These are phyloP conservation scores for Xiphydria camelus DNA, from an alignment of 2,888 invertebrate species.

Conservation along the genomic window DNA sequence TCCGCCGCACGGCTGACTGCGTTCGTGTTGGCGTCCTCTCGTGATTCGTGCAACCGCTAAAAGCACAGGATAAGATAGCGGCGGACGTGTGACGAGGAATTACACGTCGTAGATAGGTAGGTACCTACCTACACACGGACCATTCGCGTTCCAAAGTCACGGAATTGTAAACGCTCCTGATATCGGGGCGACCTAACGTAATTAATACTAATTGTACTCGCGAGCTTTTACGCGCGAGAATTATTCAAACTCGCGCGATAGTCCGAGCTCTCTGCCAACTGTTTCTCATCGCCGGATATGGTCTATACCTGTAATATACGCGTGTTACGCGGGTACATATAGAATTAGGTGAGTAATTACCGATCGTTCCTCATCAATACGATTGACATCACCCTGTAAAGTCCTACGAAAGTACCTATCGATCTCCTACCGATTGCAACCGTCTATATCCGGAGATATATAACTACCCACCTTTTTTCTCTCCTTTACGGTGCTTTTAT, in stretches of 20 bases:
- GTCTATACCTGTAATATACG: too few relatives aligned
- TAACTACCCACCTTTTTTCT: not conserved
- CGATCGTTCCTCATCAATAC: not conserved
- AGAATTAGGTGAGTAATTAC: not conserved
- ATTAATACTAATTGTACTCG: conserved; percentile 47
- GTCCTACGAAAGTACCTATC: not conserved
- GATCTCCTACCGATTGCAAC: not conserved
- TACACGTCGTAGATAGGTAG: too few relatives aligned
- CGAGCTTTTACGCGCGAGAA: conserved; percentile 38
- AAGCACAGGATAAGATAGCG: conserved; percentile 36
- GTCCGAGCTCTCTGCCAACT: conserved; percentile 26
- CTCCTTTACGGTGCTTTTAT: not conserved
- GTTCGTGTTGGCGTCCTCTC: conserved; percentile 1
- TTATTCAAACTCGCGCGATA: conserved; percentile 37
- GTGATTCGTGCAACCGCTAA: conserved; percentile 3
- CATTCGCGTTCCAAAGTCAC: conserved; percentile 29
- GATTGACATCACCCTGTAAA: not conserved
- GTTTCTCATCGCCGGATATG: too few relatives aligned
- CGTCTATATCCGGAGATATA: not conserved
- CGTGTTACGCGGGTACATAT: too few relatives aligned
- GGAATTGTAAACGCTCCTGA: conserved; percentile 44
- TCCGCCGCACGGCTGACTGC: too few relatives aligned
- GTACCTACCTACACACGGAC: too few relatives aligned
- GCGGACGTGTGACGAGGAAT: conserved; percentile 31
- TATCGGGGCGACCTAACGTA: conserved; percentile 36